Evolutionary conservation across 2,888 invertebrate species (phyloP), one percentile per base, ranked within the genome.

Genomic region (Tinea trinotella): DNA sequence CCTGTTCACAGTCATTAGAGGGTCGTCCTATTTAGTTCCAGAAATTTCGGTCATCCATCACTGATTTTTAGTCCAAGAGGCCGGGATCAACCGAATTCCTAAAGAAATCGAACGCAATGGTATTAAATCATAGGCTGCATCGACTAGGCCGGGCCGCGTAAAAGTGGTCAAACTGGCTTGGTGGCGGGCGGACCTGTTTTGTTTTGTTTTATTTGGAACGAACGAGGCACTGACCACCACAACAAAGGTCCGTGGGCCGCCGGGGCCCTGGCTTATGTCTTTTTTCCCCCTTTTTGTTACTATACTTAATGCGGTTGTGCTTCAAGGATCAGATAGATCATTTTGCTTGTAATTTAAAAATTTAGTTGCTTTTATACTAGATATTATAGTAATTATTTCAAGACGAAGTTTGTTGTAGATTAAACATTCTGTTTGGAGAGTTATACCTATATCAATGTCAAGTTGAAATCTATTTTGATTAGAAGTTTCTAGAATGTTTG

Each of bases 221-320:
- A 82, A 67, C 68, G 73, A 82, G 77, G 84, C 77, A 85, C 84
- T 85, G 84, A 85, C 84, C 84, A 85, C 75, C 75, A 83, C 84
- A 85, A 85, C 78, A 83, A 81, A 83, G 80, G 78, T 76, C 67
- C 65, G 72, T 75, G 71, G 77, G 74, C 67, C 53, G 50, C 19
- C 53, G 36, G n/a, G n/a, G 53, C 40, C 22, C 53, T 64, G 66
- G 62, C 57, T 18, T 57, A 57, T 62, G 67, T 68, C 71, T 73
- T 71, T 76, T 78, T 77, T 72, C 10, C 19, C 36, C n/a, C 19
- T 46, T 46, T 46, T 17, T 46, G 18, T 46, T 46, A 40, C 40
- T 13, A 4, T 19, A 3, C 3, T 17, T 19, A 19, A 46, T 46
- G 46, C 46, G 46, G 18, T 19, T 46, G 46, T 46, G 46, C 13